Evolutionary conservation across 1,140 invertebrate species (phyloP).

Genomic region (Belonocnema kinseyi): DNA sequence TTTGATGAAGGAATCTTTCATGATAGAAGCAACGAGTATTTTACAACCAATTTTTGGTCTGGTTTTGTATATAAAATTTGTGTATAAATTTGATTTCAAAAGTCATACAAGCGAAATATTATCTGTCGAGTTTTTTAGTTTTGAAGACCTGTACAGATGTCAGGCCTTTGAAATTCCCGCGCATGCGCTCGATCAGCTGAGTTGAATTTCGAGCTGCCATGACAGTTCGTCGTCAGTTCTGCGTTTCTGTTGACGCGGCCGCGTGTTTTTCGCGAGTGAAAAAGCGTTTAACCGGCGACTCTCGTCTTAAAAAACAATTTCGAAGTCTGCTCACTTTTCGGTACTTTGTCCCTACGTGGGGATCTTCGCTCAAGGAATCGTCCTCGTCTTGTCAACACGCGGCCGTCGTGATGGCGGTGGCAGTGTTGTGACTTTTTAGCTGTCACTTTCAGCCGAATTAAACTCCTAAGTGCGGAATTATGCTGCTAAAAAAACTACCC

Average conservation of each 20-base stretch:
- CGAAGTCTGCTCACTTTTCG: background rate
- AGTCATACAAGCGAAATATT: background rate
- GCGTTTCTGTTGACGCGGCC: background rate
- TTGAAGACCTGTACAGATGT: background rate
- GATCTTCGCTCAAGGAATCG: background rate
- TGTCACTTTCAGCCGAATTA: background rate
- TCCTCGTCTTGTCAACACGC: background rate
- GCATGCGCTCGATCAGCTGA: background rate
- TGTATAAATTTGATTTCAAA: too few relatives aligned
- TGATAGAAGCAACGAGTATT: too few relatives aligned
- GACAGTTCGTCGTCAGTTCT: slow-evolving; percentile 1
- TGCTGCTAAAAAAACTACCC: background rate
- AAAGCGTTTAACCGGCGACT: background rate
- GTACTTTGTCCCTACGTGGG: background rate
- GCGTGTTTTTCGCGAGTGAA: slow-evolving; percentile 8
- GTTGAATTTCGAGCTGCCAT: slow-evolving; percentile 3
- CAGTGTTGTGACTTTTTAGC: background rate
- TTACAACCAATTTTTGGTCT: too few relatives aligned
- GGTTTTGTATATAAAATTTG: too few relatives aligned
- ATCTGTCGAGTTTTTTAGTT: background rate
- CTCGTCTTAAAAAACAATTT: background rate
- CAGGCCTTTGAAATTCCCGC: background rate
- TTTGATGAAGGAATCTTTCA: too few relatives aligned
- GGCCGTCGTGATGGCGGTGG: background rate
- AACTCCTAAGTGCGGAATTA: background rate